phyloP scores from a whole-genome alignment of 2,888 invertebrate genomes.

The Drosophila ustulata region DNA sequence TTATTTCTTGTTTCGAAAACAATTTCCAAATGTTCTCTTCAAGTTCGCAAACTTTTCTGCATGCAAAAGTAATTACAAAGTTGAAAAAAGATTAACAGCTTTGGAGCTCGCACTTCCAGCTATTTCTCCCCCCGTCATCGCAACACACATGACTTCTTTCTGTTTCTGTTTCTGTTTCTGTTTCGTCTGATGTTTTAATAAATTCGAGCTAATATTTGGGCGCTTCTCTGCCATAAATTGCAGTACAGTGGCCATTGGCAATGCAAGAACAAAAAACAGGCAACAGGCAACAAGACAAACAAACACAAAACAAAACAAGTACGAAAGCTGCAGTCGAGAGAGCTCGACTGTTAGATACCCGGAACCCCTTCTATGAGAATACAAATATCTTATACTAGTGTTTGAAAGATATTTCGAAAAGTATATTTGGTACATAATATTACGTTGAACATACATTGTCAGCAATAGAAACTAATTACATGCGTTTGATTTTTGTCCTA shows the following conservation, averaged over 20 bases:
- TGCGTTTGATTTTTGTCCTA: too few relatives aligned
- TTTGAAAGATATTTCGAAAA: too few relatives aligned
- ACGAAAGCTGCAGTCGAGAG: too few relatives aligned
- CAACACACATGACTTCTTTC: slow-evolving; percentile 13
- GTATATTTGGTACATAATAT: too few relatives aligned
- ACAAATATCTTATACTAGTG: too few relatives aligned
- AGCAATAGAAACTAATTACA: too few relatives aligned
- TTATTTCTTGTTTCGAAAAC: slow-evolving; percentile 49
- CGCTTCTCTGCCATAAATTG: slow-evolving; percentile 48
- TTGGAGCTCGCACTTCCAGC: slow-evolving; percentile 23
- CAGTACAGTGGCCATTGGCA: slow-evolving; percentile 29
- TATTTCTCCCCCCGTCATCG: background rate
- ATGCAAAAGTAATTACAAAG: slow-evolving; percentile 83
- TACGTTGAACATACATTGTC: too few relatives aligned
- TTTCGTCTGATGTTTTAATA: slow-evolving; percentile 49
- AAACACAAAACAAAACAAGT: slow-evolving; percentile 3
- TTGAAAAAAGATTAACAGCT: slow-evolving; percentile 82
- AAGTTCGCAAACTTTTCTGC: slow-evolving; percentile 56
- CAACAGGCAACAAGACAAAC: slow-evolving; percentile 6
- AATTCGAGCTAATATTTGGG: slow-evolving; percentile 59
- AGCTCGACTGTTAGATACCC: too few relatives aligned
- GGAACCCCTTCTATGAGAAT: too few relatives aligned
- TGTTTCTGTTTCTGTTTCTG: background rate
- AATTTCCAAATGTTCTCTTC: slow-evolving; percentile 60
- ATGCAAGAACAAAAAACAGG: slow-evolving; percentile 6